Evolutionary conservation across 2,797 vertebrate genomes (phyloP).

Genomic region (Clarias pachynema): DNA sequence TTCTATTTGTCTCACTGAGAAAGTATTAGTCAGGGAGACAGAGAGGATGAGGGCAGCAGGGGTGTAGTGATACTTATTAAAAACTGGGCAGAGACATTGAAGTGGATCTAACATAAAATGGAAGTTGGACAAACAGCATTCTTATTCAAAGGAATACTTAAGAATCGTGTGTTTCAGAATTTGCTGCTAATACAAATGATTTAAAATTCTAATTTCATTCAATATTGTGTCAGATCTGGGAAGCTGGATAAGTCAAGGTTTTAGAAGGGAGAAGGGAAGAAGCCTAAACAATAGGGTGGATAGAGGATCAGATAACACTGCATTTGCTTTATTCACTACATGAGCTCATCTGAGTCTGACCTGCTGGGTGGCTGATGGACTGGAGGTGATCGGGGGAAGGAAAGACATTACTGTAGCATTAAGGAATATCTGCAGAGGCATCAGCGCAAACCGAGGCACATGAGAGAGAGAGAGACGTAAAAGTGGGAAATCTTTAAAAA

Average conservation of each 20-base stretch:
- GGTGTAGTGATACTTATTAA: not conserved
- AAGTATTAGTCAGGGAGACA: constrained; percentile 31
- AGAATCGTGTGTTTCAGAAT: not conserved
- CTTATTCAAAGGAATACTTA: not conserved
- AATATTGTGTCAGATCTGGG: not conserved
- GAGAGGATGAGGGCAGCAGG: constrained; percentile 16
- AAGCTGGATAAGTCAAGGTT: not conserved
- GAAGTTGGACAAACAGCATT: not conserved
- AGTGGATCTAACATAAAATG: not conserved
- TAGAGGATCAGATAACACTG: constrained; percentile 56
- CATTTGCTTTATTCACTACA: constrained; percentile 51
- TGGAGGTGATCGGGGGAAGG: constrained; percentile 36
- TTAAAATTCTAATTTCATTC: not conserved
- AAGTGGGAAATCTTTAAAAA: not conserved
- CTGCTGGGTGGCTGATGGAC: constrained; percentile 43
- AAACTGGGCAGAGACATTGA: not conserved
- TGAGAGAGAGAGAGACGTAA: not conserved
- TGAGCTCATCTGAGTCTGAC: constrained; percentile 51
- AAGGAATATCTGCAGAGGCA: constrained; percentile 17
- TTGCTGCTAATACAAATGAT: not conserved
- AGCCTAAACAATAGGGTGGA: constrained; percentile 7
- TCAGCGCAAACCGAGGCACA: not conserved
- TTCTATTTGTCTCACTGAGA: constrained; percentile 44
- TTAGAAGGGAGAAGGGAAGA: constrained; percentile 25
- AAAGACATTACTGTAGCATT: constrained; percentile 24